phyloP scores from a whole-genome alignment of 2,113 vertebrate species.

The Amazona vittata region DNA sequence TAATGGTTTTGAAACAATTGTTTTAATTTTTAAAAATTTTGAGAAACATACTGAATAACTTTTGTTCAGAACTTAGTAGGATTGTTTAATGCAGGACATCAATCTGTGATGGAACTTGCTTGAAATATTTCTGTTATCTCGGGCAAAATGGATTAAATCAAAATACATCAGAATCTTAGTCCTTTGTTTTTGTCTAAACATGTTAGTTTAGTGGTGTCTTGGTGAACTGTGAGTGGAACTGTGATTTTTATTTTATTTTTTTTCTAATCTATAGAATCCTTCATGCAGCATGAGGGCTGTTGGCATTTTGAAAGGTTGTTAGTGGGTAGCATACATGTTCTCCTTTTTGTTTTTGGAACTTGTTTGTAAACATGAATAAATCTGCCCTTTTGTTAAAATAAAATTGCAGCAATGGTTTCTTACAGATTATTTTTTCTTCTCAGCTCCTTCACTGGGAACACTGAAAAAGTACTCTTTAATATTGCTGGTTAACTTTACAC shows the following conservation, averaged over 20 bases:
- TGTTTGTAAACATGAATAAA: conserved; percentile 87
- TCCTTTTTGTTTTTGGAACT: conserved; percentile 82
- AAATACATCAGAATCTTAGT: conserved; percentile 88
- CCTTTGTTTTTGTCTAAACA: conserved; percentile 88
- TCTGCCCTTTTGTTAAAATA: conserved; percentile 85
- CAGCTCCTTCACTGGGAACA: conserved; percentile 64
- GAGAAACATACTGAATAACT: conserved; percentile 85
- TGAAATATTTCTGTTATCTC: conserved; percentile 91
- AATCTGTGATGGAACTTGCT: conserved; percentile 88
- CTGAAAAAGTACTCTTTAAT: conserved; percentile 55
- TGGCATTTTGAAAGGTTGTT: conserved; percentile 84
- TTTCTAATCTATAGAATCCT: conserved; percentile 77
- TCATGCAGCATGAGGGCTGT: conserved; percentile 83
- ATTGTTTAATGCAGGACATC: conserved; percentile 85
- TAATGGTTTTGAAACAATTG: conserved; percentile 89
- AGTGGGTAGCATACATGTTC: conserved; percentile 83
- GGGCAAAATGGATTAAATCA: conserved; percentile 91
- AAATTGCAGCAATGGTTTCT: conserved; percentile 86
- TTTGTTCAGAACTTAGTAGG: conserved; percentile 82
- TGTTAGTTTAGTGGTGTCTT: conserved; percentile 87
- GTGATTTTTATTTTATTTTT: conserved; percentile 65
- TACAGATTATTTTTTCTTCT: conserved; percentile 78
- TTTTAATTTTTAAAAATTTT: conserved; percentile 90
- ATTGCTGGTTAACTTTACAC: conserved; percentile 35
- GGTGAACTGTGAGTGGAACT: conserved; percentile 86